These are phyloP conservation scores for Acanthurus tractus DNA, from an alignment of 2,797 vertebrate genomes.

Conservation along the genomic window DNA sequence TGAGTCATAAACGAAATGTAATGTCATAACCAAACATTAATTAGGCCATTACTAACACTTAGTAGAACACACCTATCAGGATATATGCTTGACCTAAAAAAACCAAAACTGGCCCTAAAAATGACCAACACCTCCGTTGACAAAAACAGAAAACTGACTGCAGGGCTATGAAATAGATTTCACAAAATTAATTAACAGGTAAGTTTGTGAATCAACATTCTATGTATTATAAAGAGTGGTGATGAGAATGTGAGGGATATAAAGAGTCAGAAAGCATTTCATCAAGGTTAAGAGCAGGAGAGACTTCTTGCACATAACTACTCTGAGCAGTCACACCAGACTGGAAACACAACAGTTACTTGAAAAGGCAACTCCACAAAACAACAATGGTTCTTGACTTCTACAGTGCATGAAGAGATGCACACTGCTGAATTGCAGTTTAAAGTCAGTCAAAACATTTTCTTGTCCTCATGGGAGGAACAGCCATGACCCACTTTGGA, in stretches of 20 bases:
- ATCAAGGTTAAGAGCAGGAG: conserved; percentile 16
- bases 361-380: neutral
- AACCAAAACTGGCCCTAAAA: neutral
- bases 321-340: neutral
- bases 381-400: conserved; percentile 20
- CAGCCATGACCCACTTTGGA: conserved; percentile 43
- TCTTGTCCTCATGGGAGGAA: conserved; percentile 25
- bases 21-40: neutral
- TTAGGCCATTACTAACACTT: neutral
- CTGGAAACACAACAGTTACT: conserved; percentile 13
- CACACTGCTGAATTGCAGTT: neutral
- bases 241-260: conserved; percentile 4
- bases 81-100: neutral
- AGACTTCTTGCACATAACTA: neutral
- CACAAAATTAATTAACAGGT: neutral
- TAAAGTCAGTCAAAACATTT: conserved; percentile 11
- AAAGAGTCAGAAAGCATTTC: conserved; percentile 21
- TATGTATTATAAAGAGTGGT: neutral
- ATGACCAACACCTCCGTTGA: neutral
- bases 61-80: neutral
- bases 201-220: neutral
- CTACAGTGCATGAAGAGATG: neutral
- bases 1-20: neutral
- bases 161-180: neutral
- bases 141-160: neutral